phyloP scores from a whole-genome alignment of 2,113 vertebrate genomes.

The Thryonomys swinderianus region DNA sequence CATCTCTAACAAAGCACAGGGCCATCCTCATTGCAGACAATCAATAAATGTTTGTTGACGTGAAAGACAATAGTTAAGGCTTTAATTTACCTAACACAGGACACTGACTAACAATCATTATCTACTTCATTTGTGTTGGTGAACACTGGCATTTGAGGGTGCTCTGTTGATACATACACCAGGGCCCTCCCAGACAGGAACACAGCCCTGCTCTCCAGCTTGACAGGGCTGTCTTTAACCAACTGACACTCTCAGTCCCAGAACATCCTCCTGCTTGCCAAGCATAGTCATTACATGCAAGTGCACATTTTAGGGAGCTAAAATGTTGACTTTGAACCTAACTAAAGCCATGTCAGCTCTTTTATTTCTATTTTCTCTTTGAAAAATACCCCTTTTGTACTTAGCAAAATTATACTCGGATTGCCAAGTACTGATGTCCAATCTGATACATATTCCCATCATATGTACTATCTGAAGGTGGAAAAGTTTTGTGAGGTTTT shows the following conservation, averaged over 20 bases:
- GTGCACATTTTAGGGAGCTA: slow-evolving; percentile 44
- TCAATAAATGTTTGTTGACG: slow-evolving; percentile 77
- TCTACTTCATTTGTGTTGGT: slow-evolving; percentile 78
- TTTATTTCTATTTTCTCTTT: slow-evolving; percentile 68
- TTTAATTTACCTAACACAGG: slow-evolving; percentile 81
- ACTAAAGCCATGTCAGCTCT: slow-evolving; percentile 60
- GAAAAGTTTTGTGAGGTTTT: background rate
- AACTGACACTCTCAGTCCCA: slow-evolving; percentile 67
- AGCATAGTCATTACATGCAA: slow-evolving; percentile 77
- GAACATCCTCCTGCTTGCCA: slow-evolving; percentile 70
- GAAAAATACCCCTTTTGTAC: slow-evolving; percentile 37
- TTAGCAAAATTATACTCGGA: slow-evolving; percentile 57
- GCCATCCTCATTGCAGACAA: slow-evolving; percentile 24
- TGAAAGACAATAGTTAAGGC: slow-evolving; percentile 76
- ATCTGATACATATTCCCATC: background rate
- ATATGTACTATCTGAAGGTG: background rate
- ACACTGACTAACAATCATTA: slow-evolving; percentile 75
- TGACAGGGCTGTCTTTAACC: slow-evolving; percentile 77
- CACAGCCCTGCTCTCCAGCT: slow-evolving; percentile 67
- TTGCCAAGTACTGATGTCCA: background rate
- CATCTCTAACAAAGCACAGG: background rate
- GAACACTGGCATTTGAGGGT: slow-evolving; percentile 75
- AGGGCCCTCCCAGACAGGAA: slow-evolving; percentile 73
- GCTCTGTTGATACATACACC: slow-evolving; percentile 74
- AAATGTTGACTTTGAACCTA: slow-evolving; percentile 70